Percentiles rank a stretch among this genome's conserved stretches.
These are phyloP conservation scores for Malurus splendens DNA, from an alignment of 2,797 vertebrate species.

Conservation along the genomic window DNA sequence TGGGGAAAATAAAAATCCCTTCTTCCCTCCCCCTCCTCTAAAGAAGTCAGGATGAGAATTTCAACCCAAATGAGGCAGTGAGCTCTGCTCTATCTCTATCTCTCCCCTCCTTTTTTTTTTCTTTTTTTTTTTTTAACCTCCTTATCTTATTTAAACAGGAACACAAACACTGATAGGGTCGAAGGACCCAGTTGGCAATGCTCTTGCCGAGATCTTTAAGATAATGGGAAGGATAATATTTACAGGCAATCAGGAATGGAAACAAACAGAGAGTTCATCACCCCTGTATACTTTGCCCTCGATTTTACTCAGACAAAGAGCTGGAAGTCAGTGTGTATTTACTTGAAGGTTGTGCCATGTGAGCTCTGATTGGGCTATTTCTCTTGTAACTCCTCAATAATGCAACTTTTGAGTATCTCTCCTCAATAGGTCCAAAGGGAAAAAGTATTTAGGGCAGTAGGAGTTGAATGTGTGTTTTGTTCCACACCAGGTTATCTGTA, in stretches of 20 bases:
- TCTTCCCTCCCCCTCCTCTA: background rate
- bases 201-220: slow-evolving; percentile 14
- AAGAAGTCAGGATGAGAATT: background rate
- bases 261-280: background rate
- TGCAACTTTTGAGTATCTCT: background rate
- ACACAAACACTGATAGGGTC: slow-evolving; percentile 15
- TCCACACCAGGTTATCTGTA: background rate
- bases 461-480: background rate
- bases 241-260: background rate
- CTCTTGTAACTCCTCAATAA: background rate
- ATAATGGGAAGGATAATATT: background rate
- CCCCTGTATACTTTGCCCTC: background rate
- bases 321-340: background rate
- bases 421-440: background rate
- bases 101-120: background rate
- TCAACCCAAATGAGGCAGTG: background rate
- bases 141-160: slow-evolving; percentile 40
- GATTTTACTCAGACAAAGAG: background rate
- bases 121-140: background rate
- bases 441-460: background rate
- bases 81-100: background rate
- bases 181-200: background rate
- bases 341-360: background rate
- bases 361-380: background rate
- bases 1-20: background rate